These are phyloP conservation scores for Allygus modestus DNA, from an alignment of 2,888 invertebrate species.

Conservation along the genomic window DNA sequence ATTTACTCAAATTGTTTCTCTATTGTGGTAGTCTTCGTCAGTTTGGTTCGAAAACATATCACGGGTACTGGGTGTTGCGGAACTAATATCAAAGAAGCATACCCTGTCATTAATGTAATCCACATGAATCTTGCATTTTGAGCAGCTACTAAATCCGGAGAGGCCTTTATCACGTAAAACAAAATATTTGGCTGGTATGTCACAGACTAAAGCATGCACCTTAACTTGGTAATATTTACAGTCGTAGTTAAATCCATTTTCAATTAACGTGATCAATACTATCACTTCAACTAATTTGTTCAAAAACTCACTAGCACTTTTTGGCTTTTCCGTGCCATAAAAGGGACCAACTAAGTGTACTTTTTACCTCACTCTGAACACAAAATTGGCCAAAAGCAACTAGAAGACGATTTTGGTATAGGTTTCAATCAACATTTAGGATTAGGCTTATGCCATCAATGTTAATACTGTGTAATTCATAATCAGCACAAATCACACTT, in stretches of 20 bases:
- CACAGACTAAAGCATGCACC: slow-evolving; percentile 52
- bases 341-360: slow-evolving; percentile 59
- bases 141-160: slow-evolving; percentile 63
- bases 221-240: neutral
- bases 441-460: neutral
- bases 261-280: neutral
- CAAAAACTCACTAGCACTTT: slow-evolving; percentile 52
- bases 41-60: slow-evolving; percentile 64
- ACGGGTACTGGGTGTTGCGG: slow-evolving; percentile 63
- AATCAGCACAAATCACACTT: slow-evolving; percentile 1
- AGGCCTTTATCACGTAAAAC: slow-evolving; percentile 59
- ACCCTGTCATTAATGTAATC: slow-evolving; percentile 61
- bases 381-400: slow-evolving; percentile 61
- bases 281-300: slow-evolving; percentile 54
- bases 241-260: slow-evolving; percentile 39
- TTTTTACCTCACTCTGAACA: neutral
- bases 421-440: slow-evolving; percentile 44
- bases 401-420: slow-evolving; percentile 24
- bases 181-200: slow-evolving; percentile 63
- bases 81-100: slow-evolving; percentile 62
- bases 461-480: slow-evolving; percentile 1
- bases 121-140: slow-evolving; percentile 66
- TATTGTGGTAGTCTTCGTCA: slow-evolving; percentile 68
- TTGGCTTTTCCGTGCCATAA: slow-evolving; percentile 58
- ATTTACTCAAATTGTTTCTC: slow-evolving; percentile 68